Base-by-base conservation (phyloP, 2,797 vertebrate species). In the Urophycis tenuis region DNA sequence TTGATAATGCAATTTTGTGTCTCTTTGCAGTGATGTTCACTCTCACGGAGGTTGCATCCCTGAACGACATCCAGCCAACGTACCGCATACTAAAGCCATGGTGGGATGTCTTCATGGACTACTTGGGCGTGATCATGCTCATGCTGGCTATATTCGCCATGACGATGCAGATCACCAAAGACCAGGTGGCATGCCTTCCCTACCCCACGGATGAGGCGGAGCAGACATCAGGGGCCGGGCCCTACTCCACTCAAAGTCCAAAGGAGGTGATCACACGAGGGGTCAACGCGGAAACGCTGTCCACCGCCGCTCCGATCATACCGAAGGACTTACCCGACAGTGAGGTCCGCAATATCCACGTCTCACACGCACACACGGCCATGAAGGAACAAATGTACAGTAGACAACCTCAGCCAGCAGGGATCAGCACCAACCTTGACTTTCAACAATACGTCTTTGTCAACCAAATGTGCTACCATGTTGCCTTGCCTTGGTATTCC, bases 81-180 rank as follows among this genome's bases (percentile, higher is more conserved):
- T 99, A 99, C 85, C 96, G 97, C 74, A 99, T 99, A 90, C 91
- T 99, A 85, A 99, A 99, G 91, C 98, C 98, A 96, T 99, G 98
- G 98, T 99, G 98, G 98, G 98, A 99, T 33, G 98, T 99, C 67
- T 99, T 99, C 90, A 99, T 99, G 98, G 98, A 99, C 94, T 99
- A 99, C 91, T 91, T 99, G 79, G 97, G 96, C 35, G 92, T 98
- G 75, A 95, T 99, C 84, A 99, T 99, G 97, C 93, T 99, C 81
- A 99, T 99, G 97, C 93, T 99, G 86, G 96, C 97, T 82, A 97
- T 99, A 89, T 99, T 99, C 84, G 96, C 97, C 71, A 98, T 97
- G 93, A 99, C 98, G 82, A 99, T 99, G 97, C 98, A 99, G 88
- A 94, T 99, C 91, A 98, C 97, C 93, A 99, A 97, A 94, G 98